phyloP scores from a whole-genome alignment of 2,113 vertebrate genomes.

The Manacus vitellinus region DNA sequence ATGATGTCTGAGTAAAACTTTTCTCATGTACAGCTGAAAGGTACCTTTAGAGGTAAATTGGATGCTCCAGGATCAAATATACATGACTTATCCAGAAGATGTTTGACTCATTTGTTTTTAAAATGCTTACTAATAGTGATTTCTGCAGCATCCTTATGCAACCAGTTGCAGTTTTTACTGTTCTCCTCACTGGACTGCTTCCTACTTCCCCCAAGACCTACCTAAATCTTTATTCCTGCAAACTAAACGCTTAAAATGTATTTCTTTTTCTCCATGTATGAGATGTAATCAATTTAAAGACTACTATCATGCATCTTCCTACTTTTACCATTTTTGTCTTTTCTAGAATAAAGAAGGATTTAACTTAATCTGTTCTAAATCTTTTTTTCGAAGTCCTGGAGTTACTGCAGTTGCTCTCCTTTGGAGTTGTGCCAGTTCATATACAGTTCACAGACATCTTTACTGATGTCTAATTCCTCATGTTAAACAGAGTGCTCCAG shows the following conservation, averaged over 20 bases:
- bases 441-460: not conserved
- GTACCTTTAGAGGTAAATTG: not conserved
- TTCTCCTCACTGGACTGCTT: not conserved
- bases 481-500: not conserved
- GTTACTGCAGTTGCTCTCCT: not conserved
- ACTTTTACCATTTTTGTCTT: not conserved
- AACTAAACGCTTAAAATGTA: not conserved
- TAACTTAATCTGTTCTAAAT: not conserved
- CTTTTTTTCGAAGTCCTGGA: not conserved
- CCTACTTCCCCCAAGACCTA: not conserved
- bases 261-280: not conserved
- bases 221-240: not conserved
- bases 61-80: not conserved
- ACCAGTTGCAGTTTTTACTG: not conserved
- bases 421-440: not conserved
- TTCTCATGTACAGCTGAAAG: not conserved
- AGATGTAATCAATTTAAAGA: not conserved
- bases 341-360: not conserved
- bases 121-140: not conserved
- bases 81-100: not conserved
- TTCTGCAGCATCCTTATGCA: not conserved
- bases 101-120: not conserved
- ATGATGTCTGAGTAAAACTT: not conserved
- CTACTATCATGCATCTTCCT: not conserved
- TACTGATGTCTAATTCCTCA: not conserved